Percentiles rank a stretch among this genome's conserved stretches.
These are phyloP conservation scores for Hoplias malabaricus DNA, from an alignment of 2,113 vertebrate species.

Conservation along the genomic window DNA sequence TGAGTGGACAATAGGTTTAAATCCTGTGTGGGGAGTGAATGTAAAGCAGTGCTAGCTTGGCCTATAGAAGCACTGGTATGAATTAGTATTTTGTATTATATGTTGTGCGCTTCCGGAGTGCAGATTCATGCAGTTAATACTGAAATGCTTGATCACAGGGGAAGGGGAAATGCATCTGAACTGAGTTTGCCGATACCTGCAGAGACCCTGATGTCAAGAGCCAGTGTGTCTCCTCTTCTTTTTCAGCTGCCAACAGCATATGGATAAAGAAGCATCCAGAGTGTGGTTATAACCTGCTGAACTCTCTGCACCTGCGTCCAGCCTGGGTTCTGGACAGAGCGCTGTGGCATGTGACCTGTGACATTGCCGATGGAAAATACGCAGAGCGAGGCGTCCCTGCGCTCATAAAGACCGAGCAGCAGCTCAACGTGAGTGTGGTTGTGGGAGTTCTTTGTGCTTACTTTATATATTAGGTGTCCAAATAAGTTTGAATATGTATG, in stretches of 20 bases:
- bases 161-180: no score
- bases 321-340: constrained; percentile 87
- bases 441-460: not conserved
- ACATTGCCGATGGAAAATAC: constrained; percentile 79
- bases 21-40: no score
- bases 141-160: no score
- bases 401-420: constrained; percentile 73
- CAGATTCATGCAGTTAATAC: no score
- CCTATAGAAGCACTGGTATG: no score
- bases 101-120: no score
- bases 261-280: constrained; percentile 86
- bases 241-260: constrained; percentile 79
- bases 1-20: no score
- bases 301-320: constrained; percentile 86
- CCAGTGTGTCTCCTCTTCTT: not conserved
- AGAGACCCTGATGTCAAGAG: no score
- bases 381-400: constrained; percentile 75
- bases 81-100: no score
- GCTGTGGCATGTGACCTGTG: constrained; percentile 82
- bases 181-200: no score
- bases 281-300: constrained; percentile 86
- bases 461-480: not conserved
- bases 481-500: not conserved
- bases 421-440: constrained; percentile 38
- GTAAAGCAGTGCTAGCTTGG: no score